These are phyloP conservation scores for Rhimphoctona megacephalus DNA, from an alignment of 2,888 invertebrate species.

Conservation along the genomic window DNA sequence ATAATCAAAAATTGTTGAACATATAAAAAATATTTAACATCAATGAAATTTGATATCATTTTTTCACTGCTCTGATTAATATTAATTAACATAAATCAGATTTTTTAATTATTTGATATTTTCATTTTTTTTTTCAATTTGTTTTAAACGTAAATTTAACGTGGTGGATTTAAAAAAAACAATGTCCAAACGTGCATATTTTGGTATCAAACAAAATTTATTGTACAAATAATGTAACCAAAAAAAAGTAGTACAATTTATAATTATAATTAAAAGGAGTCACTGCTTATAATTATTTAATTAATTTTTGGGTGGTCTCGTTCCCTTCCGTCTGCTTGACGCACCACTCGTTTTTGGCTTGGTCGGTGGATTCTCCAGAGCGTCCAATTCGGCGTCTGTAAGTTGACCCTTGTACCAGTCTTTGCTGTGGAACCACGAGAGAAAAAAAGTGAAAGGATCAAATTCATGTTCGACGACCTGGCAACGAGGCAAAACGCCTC, in stretches of 20 bases:
- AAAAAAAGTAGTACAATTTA: conserved; percentile 60
- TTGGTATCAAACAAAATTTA: conserved; percentile 72
- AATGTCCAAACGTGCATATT: neutral
- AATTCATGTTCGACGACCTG: conserved; percentile 57
- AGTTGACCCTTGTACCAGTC: conserved; percentile 96
- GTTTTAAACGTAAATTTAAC: neutral
- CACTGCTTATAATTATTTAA: conserved; percentile 24
- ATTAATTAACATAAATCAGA: no score
- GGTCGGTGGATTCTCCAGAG: conserved; percentile 92
- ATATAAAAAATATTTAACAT: neutral
- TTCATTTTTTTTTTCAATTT: no score
- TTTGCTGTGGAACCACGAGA: conserved; percentile 87
- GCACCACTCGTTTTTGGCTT: conserved; percentile 87
- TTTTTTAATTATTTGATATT: no score
- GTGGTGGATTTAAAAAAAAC: neutral
- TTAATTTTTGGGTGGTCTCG: conserved; percentile 81
- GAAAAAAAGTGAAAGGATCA: conserved; percentile 62
- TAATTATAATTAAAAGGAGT: conserved; percentile 26
- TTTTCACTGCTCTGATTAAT: no score
- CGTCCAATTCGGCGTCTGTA: conserved; percentile 92
- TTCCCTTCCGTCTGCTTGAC: conserved; percentile 85
- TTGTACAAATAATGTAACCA: conserved; percentile 69
- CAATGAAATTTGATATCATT: neutral
- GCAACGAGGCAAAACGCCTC: conserved; percentile 32
- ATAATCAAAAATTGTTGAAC: neutral